Evolutionary conservation across 2,888 invertebrate genomes (phyloP), one percentile per base, ranked within the genome.

Genomic region (Agrilus biguttatus): DNA sequence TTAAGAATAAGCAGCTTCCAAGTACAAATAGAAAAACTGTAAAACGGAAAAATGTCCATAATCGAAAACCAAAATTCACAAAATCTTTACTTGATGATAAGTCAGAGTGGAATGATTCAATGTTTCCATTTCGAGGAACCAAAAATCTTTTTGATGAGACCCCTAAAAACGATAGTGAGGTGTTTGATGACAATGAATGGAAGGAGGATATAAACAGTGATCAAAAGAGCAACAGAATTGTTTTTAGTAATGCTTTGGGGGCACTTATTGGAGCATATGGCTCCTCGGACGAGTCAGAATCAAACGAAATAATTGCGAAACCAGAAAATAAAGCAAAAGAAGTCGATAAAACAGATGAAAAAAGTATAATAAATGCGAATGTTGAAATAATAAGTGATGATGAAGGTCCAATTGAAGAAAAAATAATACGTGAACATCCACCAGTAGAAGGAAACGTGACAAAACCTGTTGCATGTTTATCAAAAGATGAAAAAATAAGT

Each of bases 211-310:
- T 46, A n/a, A 42, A 33, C 5, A 21, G 14, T 10, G 35, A 23
- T 28, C 39, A 41, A 14, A 14, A 14, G 14, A 42, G 43, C 36
- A 37, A 12, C 33, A 44, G 49, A 34, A 48, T 58, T 7, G 49
- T 53, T 40, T 45, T 75, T 8, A 76, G 73, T 59, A 71, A 69
- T 51, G 74, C 76, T 12, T 58, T 78, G 47, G 70, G 71, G 37
- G 68, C 69, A 42, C 62, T 78, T 19, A 74, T 77, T 53, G 69
- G 69, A 52, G 70, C 73, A 43, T 78, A 78, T 65, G 69, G 62
- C 38, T 69, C 70, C 44, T 72, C 74, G 45, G 73, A 72, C 56
- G 72, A 73, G 38, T 55, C 55, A 42, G 60, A 61, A 40, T 53
- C 53, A 13, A 55, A 52, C 28, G 46, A 43, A 17, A 48, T 41